Percentiles rank a stretch among this genome's conserved stretches.
These are phyloP conservation scores for Ormyrus pomaceus DNA, from an alignment of 2,888 invertebrate genomes.

Conservation along the genomic window DNA sequence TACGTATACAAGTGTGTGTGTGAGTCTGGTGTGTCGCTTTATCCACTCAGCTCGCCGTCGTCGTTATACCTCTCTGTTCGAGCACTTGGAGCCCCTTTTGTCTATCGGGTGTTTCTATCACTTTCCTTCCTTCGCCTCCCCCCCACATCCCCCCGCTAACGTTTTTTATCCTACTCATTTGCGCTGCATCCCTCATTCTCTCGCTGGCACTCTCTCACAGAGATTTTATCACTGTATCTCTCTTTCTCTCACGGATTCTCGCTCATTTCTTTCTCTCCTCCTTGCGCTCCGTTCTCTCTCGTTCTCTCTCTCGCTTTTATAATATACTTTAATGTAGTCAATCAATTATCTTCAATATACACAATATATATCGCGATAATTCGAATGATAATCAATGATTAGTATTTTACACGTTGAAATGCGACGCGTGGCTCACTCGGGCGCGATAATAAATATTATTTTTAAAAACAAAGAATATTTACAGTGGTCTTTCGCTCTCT, in stretches of 20 bases:
- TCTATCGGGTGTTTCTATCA: slow-evolving; percentile 42
- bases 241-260: slow-evolving; percentile 46
- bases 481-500: slow-evolving; percentile 68
- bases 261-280: slow-evolving; percentile 18
- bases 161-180: slow-evolving; percentile 19
- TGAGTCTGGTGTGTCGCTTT: slow-evolving; percentile 58
- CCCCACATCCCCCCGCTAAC: slow-evolving; percentile 11
- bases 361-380: slow-evolving; percentile 71
- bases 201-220: slow-evolving; percentile 53
- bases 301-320: slow-evolving; percentile 40
- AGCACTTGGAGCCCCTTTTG: slow-evolving; percentile 38
- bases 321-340: slow-evolving; percentile 62
- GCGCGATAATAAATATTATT: slow-evolving; percentile 73
- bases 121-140: slow-evolving; percentile 41
- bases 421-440: slow-evolving; percentile 68
- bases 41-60: slow-evolving; percentile 49
- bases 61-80: slow-evolving; percentile 42
- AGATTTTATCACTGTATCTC: slow-evolving; percentile 60
- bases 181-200: slow-evolving; percentile 27
- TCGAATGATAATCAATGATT: slow-evolving; percentile 73
- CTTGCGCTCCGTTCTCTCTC: slow-evolving; percentile 31
- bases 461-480: slow-evolving; percentile 72
- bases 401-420: slow-evolving; percentile 74
- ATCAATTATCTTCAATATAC: slow-evolving; percentile 70
- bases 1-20: slow-evolving; percentile 85